Base-by-base conservation (phyloP, 1,140 invertebrate species). In the Drosophila trapezifrons region DNA sequence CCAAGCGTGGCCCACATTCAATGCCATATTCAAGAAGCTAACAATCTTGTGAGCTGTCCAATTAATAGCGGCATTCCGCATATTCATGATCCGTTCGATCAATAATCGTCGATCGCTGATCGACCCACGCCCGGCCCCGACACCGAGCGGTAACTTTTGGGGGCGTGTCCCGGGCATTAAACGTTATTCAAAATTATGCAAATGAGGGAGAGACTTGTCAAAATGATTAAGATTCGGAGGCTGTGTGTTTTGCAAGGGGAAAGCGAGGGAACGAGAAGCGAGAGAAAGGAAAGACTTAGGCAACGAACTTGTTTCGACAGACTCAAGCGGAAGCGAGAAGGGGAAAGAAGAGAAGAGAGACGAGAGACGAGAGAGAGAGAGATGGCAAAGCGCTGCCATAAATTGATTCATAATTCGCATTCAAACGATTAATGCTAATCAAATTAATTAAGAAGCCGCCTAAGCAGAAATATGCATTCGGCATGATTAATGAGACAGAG, bases 321-420 rank as follows among this genome's bases (percentile, higher is more conserved):
- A 40, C 4, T 18, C 43, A 27, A 51, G 54, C 63, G 38, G 29
- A 66, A 78, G 35, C 40, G 37, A 43, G 57, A 37, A 29, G 13
- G 32, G 32, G 12, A 8, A 18, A 12, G 17, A 15, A 4, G 27
- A 29, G n/a, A 22, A 10, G 10, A 17, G 25, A 10, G 27, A 38
- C 5, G 18, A 18, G n/a, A 46, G 32, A 12, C 15, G n/a, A 38
- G 43, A 45, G 51, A 55, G 43, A 42, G 17, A 32, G 12, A 27
- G 42, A 38, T 29, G 25, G n/a, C 47, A 10, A 27, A 4, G 27
- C 43, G 17, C 2, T n/a, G 55, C 76, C 67, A 77, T 89, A 84
- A 87, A 80, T 89, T 89, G 72, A 83, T 80, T 80, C 80, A 89
- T 89, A 89, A 87, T 87, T 89, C 73, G 76, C 76, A 71, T 71